A percentile compares a stretch with the other conserved stretches of the same genome.
These are phyloP conservation scores for Plectrocnemia conspersa DNA, from an alignment of 1,140 invertebrate species.

Conservation along the genomic window DNA sequence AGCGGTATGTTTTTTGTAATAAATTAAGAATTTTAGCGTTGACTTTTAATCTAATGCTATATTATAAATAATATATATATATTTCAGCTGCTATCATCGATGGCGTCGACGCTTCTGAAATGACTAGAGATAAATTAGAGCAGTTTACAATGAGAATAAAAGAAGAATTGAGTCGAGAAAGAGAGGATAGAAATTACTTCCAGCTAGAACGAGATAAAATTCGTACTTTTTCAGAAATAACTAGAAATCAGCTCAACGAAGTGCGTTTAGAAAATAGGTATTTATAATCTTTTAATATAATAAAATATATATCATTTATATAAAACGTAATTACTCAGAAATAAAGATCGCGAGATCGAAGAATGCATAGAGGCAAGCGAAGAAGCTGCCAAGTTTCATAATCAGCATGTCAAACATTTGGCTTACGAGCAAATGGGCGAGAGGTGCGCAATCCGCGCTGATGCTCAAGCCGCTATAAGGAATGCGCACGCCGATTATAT, in stretches of 20 bases:
- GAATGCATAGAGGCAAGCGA: conserved; percentile 41
- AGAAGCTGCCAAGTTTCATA: conserved; percentile 36
- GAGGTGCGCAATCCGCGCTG: conserved; percentile 51
- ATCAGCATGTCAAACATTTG: conserved; percentile 28
- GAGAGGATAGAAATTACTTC: conserved; percentile 93
- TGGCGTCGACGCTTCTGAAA: conserved; percentile 86
- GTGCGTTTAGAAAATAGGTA: conserved; percentile 60
- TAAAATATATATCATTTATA: not conserved
- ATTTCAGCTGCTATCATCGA: conserved; percentile 66
- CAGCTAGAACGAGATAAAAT: conserved; percentile 93
- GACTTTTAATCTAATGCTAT: not conserved
- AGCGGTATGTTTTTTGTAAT: conserved; percentile 18
- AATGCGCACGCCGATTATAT: conserved; percentile 68
- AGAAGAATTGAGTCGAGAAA: conserved; percentile 87
- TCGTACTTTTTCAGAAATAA: conserved; percentile 86
- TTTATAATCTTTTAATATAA: not conserved
- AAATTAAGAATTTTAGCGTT: not conserved
- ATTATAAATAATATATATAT: not conserved
- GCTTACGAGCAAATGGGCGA: conserved; percentile 30
- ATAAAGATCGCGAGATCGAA: conserved; percentile 29
- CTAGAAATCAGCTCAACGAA: conserved; percentile 78
- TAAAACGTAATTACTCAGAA: conserved; percentile 12
- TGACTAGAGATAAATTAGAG: conserved; percentile 90
- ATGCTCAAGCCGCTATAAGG: conserved; percentile 71
- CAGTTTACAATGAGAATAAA: conserved; percentile 81